Percentiles rank a stretch among this genome's conserved stretches.
phyloP scores from a whole-genome alignment of 53 echinoderm and acorn worm species.

The Pentamera pediparva region DNA sequence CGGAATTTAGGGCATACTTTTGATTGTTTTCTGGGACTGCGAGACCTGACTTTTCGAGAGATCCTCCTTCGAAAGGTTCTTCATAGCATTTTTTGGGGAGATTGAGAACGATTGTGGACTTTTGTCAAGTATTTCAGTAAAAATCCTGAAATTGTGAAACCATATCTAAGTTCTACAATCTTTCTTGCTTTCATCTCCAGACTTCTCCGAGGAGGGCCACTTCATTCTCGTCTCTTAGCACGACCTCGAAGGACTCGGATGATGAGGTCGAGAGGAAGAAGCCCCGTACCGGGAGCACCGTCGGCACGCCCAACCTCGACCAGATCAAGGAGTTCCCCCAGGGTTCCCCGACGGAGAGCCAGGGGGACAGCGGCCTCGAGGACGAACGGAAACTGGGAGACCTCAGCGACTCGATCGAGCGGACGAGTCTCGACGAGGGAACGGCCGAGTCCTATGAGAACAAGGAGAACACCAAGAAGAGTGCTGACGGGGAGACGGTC shows the following conservation, averaged over 20 bases:
- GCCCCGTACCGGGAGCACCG: conserved; percentile 4
- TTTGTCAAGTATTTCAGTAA: no score
- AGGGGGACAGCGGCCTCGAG: background rate
- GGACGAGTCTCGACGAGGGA: conserved; percentile 23
- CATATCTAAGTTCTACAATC: no score
- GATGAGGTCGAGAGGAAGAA: conserved; percentile 15
- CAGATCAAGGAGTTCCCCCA: background rate
- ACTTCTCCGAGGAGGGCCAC: background rate
- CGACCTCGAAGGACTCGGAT: conserved; percentile 1
- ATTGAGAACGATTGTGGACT: no score
- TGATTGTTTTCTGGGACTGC: no score
- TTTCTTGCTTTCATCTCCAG: no score
- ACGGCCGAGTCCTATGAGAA: conserved; percentile 1
- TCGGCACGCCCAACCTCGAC: conserved; percentile 8
- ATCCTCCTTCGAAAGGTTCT: no score
- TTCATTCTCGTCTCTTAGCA: conserved; percentile 11
- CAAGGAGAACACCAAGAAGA: conserved; percentile 6
- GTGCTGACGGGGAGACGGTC: conserved; percentile 39
- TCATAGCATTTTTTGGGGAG: no score
- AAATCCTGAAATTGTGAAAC: no score
- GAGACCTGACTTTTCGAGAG: no score
- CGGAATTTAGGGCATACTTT: no score
- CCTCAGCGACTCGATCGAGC: conserved; percentile 19
- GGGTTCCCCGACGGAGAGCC: background rate
- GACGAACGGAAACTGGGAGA: background rate